Conservation (phyloP, 1,140 invertebrate genomes). For the Ladona fulva region DNA sequence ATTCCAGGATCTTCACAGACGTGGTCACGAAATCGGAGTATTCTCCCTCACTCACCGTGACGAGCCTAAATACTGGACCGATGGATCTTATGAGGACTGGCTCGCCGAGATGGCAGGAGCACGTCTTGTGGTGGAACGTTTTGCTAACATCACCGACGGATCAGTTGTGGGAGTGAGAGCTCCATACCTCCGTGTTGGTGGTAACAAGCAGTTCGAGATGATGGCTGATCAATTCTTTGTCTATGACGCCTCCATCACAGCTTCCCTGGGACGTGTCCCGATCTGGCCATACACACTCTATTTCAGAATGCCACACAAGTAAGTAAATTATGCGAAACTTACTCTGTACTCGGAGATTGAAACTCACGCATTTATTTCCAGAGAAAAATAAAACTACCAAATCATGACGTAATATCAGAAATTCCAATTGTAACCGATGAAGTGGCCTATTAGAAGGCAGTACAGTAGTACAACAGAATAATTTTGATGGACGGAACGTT, state of each 20-base stretch:
- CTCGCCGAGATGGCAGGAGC: constrained; percentile 93
- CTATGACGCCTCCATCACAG: constrained; percentile 89
- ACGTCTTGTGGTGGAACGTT: constrained; percentile 74
- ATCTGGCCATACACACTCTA: constrained; percentile 95
- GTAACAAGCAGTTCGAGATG: constrained; percentile 93
- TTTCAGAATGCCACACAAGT: constrained; percentile 79
- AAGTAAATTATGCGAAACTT: neutral
- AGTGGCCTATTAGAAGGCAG: too few relatives aligned
- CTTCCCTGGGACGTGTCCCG: constrained; percentile 74
- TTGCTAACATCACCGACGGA: constrained; percentile 84
- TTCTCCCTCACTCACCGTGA: constrained; percentile 92
- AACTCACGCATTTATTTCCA: too few relatives aligned
- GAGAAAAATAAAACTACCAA: too few relatives aligned
- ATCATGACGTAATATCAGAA: too few relatives aligned
- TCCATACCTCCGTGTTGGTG: constrained; percentile 82
- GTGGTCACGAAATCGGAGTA: constrained; percentile 87
- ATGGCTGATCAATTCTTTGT: constrained; percentile 92
- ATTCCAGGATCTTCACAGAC: constrained; percentile 72
- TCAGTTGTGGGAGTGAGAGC: constrained; percentile 81
- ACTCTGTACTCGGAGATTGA: too few relatives aligned
- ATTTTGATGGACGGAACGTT: too few relatives aligned
- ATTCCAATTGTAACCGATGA: too few relatives aligned
- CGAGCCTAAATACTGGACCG: constrained; percentile 79
- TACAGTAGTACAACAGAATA: too few relatives aligned
- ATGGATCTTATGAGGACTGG: constrained; percentile 84